Evolutionary conservation across 37 sponge, comb jelly and placozoan species (phyloP), one percentile per base, ranked within the genome.

Genomic region (Tethya wilhelma): DNA sequence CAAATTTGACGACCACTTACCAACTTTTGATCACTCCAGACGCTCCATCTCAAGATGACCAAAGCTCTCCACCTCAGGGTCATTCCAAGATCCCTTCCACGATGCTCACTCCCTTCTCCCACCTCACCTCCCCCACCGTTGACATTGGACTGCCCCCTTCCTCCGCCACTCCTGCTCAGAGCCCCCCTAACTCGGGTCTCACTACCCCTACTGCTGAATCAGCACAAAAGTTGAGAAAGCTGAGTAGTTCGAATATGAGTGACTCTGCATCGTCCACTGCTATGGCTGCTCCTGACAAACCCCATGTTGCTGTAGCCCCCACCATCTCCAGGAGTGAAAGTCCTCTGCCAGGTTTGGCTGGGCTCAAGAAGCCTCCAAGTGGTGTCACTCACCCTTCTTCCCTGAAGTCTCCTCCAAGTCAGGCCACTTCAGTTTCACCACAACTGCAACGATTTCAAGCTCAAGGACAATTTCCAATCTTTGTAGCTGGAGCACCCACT

Each of bases 81-180:
- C 45, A 22, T 6, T 60, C 64, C n/a, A 31, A 30, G 28, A 44
- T 74, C 32, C 56, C 67, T 1, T 34, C 75, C 43, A 67, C 82
- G 28, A 83, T 74, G 84, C 75, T 74, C 33, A 74, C 84, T 22
- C 67, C 84, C 34, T 42, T 83, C 67, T 74, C 84, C 39, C 34
- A 55, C 75, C 77, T 75, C 44, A 22, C 75, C 56, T 83, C 84
- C 26, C 63, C 73, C 14, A 65, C 77, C 55, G 56, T 84, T 28
- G 69, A 75, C 34, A 57, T 84, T 56, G 58, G 56, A 1, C 9
- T 38, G 11, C 14, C 59, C 45, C 38, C 33, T 4, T 0, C 66
- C 26, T 37, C 44, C 39, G 34, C 30, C 36, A 66, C 65, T 33
- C 80, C 80, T 3, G 42, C 62, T 14, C 81, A 38, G 22, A 59